Evolutionary conservation across 2,113 vertebrate species (phyloP).

Genomic region (Strix uralensis): DNA sequence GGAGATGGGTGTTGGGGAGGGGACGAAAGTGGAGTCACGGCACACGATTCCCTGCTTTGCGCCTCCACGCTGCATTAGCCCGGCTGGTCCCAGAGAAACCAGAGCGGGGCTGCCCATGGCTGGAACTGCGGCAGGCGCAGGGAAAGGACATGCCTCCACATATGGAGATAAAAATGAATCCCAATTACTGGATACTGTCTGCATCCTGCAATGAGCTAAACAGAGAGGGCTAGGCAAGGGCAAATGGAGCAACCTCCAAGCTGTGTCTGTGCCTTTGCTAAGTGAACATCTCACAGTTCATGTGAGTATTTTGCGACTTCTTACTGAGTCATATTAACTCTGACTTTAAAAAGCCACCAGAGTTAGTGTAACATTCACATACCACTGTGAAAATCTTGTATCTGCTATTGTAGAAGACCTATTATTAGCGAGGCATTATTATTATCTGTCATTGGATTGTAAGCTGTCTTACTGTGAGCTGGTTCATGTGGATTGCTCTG

Average conservation of each 20-base stretch:
- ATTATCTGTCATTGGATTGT: slow-evolving; percentile 9
- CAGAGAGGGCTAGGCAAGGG: background rate
- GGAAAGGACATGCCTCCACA: background rate
- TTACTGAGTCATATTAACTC: background rate
- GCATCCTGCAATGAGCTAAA: background rate
- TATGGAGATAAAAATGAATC: slow-evolving; percentile 30
- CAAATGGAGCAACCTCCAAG: background rate
- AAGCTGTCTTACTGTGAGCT: slow-evolving; percentile 4
- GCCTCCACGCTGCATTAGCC: rapidly evolving
- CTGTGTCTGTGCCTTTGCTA: background rate
- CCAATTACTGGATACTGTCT: background rate
- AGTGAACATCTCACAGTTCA: background rate
- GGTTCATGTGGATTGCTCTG: background rate
- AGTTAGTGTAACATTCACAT: background rate
- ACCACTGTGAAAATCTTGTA: background rate
- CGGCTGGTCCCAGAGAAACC: background rate
- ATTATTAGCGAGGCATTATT: slow-evolving; percentile 20
- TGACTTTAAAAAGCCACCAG: background rate
- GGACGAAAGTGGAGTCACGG: background rate
- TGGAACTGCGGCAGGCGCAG: background rate
- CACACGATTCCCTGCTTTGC: background rate
- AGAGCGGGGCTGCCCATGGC: rapidly evolving
- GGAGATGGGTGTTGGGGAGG: background rate
- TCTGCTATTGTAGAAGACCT: slow-evolving; percentile 1
- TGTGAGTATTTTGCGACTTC: background rate